Conservation (phyloP, 2,797 vertebrate species). For the Arctocebus calabarensis region DNA sequence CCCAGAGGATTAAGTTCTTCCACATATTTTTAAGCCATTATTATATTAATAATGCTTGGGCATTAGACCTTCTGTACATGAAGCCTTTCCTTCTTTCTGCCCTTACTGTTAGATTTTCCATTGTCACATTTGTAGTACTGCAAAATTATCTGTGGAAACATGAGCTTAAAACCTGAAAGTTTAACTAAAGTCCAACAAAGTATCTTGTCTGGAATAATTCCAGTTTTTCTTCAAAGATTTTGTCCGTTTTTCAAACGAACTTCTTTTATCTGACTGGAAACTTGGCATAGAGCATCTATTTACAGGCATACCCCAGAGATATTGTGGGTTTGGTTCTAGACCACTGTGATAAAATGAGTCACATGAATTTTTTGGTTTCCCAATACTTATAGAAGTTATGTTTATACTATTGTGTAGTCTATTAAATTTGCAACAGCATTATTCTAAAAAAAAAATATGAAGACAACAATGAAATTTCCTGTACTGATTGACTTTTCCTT, state of each 20-base stretch:
- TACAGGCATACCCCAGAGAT: not conserved
- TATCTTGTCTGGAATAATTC: not conserved
- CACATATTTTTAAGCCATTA: conserved; percentile 60
- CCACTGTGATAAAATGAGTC: not conserved
- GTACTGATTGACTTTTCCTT: not conserved
- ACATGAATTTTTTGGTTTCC: not conserved
- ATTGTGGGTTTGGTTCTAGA: not conserved
- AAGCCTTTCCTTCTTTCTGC: conserved; percentile 46
- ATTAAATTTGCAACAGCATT: not conserved
- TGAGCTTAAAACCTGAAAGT: conserved; percentile 28
- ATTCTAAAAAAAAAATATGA: not conserved
- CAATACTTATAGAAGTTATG: not conserved
- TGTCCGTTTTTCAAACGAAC: conserved; percentile 24
- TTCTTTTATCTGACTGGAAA: conserved; percentile 40
- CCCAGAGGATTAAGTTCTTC: conserved; percentile 56
- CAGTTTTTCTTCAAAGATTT: not conserved
- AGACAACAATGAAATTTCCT: not conserved
- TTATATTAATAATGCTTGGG: conserved; percentile 67
- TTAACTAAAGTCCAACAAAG: conserved; percentile 46
- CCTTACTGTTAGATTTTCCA: conserved; percentile 22
- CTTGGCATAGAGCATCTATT: not conserved
- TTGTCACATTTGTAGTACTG: not conserved
- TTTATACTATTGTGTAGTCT: not conserved
- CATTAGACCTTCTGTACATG: conserved; percentile 48
- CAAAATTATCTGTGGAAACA: conserved; percentile 18